phyloP scores from a whole-genome alignment of 2,888 invertebrate species.

The Perdita meconis region DNA sequence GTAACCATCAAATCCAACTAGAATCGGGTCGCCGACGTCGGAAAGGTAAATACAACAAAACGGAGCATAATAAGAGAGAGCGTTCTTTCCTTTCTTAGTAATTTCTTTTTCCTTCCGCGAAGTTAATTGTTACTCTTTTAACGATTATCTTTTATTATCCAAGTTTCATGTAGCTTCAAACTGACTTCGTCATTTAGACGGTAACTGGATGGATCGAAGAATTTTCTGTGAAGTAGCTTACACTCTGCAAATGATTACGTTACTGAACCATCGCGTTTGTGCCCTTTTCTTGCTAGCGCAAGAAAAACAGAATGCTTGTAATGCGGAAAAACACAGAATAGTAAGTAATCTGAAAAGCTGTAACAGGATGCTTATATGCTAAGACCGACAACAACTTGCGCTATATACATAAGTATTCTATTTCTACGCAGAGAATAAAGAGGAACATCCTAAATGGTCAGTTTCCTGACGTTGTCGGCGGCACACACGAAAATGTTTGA shows the following conservation, averaged over 20 bases:
- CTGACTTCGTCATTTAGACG: conserved; percentile 28
- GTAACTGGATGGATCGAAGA: conserved; percentile 23
- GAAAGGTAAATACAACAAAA: conserved; percentile 57
- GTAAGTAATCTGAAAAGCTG: background rate
- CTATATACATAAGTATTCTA: conserved; percentile 7
- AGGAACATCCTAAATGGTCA: background rate
- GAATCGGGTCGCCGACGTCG: conserved; percentile 44
- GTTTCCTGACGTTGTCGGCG: conserved; percentile 35
- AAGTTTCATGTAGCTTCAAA: conserved; percentile 31
- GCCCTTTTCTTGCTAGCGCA: conserved; percentile 40
- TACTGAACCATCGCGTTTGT: conserved; percentile 36
- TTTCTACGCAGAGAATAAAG: conserved; percentile 33
- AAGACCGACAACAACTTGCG: background rate
- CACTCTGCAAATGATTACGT: conserved; percentile 37
- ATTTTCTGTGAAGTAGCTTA: conserved; percentile 64
- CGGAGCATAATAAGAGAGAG: conserved; percentile 10
- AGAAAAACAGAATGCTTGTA: background rate
- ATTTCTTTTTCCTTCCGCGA: conserved; percentile 8
- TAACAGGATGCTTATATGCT: conserved; percentile 3
- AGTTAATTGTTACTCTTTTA: conserved; percentile 48
- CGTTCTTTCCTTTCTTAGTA: background rate
- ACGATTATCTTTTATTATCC: conserved; percentile 57
- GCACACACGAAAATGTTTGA: conserved; percentile 58
- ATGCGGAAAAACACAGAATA: background rate
- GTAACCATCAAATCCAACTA: conserved; percentile 21